Evolutionary conservation across 2,888 invertebrate genomes (phyloP).

Genomic region (Phalangium opilio): DNA sequence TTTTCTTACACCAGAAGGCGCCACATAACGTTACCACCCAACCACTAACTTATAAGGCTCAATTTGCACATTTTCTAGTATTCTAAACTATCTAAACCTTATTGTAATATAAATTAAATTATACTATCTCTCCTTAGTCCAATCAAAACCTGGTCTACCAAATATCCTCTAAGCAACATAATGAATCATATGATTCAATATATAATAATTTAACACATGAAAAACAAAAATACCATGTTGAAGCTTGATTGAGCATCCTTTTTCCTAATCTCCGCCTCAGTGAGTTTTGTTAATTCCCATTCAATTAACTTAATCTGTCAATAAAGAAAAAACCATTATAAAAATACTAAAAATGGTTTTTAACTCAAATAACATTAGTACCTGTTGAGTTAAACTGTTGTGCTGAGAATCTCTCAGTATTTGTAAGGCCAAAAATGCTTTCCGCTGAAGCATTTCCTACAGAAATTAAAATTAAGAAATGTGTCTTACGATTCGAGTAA

Average conservation of each 20-base stretch:
- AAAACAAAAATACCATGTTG: slow-evolving; percentile 11
- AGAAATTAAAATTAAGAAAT: background rate
- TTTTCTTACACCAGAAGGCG: too few species aligned
- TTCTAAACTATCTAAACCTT: too few species aligned
- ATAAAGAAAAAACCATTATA: background rate
- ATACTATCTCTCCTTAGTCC: too few species aligned
- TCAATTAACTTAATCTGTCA: slow-evolving; percentile 16
- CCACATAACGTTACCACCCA: too few species aligned
- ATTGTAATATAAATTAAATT: too few species aligned
- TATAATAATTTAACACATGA: background rate
- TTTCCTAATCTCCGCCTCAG: slow-evolving; percentile 16
- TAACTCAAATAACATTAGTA: too few species aligned
- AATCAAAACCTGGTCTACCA: too few species aligned
- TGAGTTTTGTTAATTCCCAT: slow-evolving; percentile 17
- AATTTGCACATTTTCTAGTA: too few species aligned
- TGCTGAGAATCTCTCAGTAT: slow-evolving; percentile 12
- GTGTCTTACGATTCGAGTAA: background rate
- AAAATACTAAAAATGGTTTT: background rate
- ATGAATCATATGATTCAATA: too few species aligned
- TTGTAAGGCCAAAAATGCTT: slow-evolving; percentile 15
- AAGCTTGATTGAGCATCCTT: slow-evolving; percentile 12
- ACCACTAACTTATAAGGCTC: too few species aligned
- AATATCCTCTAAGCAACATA: too few species aligned
- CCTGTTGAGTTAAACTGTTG: slow-evolving; percentile 13
- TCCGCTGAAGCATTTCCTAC: slow-evolving; percentile 14